Evolutionary conservation across 2,888 invertebrate species (phyloP), one percentile per base, ranked within the genome.

Genomic region (Phragmatobia fuliginosa): DNA sequence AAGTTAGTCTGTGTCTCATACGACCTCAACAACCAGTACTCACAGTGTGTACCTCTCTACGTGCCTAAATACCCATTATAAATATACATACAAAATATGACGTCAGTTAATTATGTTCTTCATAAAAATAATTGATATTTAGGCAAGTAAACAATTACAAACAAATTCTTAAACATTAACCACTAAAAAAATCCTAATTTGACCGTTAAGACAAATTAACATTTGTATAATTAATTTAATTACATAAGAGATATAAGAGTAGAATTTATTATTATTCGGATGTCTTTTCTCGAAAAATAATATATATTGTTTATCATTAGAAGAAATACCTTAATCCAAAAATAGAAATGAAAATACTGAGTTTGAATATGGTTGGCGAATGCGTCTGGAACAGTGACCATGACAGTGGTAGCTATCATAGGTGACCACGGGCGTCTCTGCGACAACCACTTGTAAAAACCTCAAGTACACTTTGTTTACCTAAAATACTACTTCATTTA

Each of bases 381-480:
- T 59, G 62, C 68, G 62, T 66, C 49, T 58, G 36, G 41, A 60
- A 60, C 36, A 52, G 49, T 28, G 36, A 65, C 58, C 63, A 6
- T 67, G 65, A 11, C 38, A 32, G 36, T 45, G 41, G 32, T 68
- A 49, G 36, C 32, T 32, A 32, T 33, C 62, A n/a, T 41, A 33
- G 61, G 61, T 62, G 62, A 71, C 71, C 49, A 67, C 67, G 63
- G 45, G n/a, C 61, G 61, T 68, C 72, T 78, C 66, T 67, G 71
- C 68, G 67, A 80, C 74, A 72, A 68, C 68, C 76, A 79, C 79
- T 79, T 77, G 80, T 87, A 85, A 79, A 86, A 87, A 88, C 83
- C 79, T 84, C 87, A 89, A 88, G 85, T 87, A 88, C 87, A 89
- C 87, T 88, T 88, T 77, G 80, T 82, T 85, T 75, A 76, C 80